Evolutionary conservation across 2,888 invertebrate genomes (phyloP).

Genomic region (Willowsia nigromaculata): DNA sequence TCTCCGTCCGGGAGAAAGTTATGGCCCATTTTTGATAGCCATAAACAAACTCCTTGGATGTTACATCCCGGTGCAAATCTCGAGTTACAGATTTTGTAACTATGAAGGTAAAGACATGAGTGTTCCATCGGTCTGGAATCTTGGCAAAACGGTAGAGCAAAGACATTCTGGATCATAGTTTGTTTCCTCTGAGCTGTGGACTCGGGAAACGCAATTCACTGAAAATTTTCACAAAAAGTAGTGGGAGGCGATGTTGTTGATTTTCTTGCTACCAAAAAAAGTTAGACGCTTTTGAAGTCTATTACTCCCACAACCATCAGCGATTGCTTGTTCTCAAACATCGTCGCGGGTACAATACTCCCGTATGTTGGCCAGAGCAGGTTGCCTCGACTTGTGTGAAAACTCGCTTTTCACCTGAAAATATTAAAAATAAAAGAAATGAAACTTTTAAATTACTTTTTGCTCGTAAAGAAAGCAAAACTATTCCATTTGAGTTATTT

Average conservation of each 20-base stretch:
- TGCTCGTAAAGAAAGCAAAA: not conserved
- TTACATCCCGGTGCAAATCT: slow-evolving; percentile 89
- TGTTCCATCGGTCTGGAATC: slow-evolving; percentile 90
- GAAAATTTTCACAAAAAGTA: not conserved
- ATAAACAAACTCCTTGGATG: slow-evolving; percentile 90
- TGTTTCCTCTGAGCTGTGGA: slow-evolving; percentile 46
- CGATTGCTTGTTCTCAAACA: not conserved
- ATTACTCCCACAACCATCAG: not conserved
- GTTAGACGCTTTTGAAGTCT: not conserved
- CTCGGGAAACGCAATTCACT: slow-evolving; percentile 20
- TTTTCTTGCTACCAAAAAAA: not conserved
- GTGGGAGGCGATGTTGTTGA: not conserved
- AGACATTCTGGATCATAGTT: slow-evolving; percentile 83
- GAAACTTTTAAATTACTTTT: not conserved
- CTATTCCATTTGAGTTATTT: not conserved
- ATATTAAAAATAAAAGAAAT: slow-evolving; percentile 5
- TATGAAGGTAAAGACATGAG: slow-evolving; percentile 91
- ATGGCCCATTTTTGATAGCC: slow-evolving; percentile 91
- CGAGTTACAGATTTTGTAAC: slow-evolving; percentile 89
- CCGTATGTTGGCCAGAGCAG: too few species aligned
- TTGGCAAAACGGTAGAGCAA: slow-evolving; percentile 90
- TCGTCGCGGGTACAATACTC: not conserved
- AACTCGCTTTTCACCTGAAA: not conserved
- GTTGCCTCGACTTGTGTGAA: not conserved
- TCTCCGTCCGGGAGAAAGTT: slow-evolving; percentile 88